Conservation (phyloP, 2,888 invertebrate genomes). For the Megaustenia siamemsis region DNA sequence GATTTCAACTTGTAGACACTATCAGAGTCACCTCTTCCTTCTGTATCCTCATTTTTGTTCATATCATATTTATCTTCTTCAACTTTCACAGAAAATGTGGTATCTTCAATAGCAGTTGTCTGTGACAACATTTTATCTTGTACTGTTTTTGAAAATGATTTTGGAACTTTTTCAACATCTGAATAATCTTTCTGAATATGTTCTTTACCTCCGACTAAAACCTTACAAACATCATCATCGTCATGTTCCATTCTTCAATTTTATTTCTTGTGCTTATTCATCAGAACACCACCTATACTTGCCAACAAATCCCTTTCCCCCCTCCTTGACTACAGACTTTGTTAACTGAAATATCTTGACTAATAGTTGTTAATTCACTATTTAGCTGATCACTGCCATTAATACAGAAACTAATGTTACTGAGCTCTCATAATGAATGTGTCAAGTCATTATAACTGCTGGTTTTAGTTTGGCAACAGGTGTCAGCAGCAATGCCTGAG, state of each 20-base stretch:
- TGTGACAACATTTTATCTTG: neutral
- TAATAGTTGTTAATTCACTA: no score
- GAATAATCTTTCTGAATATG: neutral
- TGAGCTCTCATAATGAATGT: no score
- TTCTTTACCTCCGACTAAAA: neutral
- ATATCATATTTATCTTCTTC: neutral
- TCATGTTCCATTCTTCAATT: constrained; percentile 20
- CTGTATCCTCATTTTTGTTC: constrained; percentile 36
- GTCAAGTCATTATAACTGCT: no score
- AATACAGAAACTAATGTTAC: no score
- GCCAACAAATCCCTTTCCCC: no score
- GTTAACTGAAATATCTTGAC: no score
- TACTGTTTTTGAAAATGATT: neutral
- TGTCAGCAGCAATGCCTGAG: no score
- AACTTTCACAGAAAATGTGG: neutral
- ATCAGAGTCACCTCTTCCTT: neutral
- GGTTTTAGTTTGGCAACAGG: no score
- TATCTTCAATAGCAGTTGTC: neutral
- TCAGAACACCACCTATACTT: neutral
- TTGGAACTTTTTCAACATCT: neutral
- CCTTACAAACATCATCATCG: neutral
- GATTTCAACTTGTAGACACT: neutral
- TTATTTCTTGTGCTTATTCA: neutral
- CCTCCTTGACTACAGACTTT: no score
- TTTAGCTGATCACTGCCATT: no score